phyloP scores from a whole-genome alignment of 1,140 invertebrate genomes.

The Dolichoris vasculosae region DNA sequence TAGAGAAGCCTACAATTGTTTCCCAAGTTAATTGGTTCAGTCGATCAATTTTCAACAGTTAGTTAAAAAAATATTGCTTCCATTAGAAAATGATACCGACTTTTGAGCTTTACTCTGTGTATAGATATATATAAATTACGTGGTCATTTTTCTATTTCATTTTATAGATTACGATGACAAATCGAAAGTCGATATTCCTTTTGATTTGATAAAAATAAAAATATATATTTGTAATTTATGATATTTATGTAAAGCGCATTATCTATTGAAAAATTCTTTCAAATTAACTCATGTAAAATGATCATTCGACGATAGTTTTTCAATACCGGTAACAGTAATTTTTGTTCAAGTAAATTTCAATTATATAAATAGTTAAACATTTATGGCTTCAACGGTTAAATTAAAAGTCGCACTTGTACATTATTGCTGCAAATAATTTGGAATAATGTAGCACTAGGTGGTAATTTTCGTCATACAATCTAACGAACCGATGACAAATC shows the following conservation, averaged over 20 bases:
- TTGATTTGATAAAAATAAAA: neutral
- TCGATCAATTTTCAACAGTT: slow-evolving; percentile 8
- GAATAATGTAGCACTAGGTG: neutral
- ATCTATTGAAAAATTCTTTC: too few species aligned
- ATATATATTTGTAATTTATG: too few species aligned
- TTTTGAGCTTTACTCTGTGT: neutral
- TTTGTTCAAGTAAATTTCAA: neutral
- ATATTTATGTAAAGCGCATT: too few species aligned
- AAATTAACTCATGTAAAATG: too few species aligned
- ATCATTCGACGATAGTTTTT: too few species aligned
- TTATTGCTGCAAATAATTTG: neutral
- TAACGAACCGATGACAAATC: neutral
- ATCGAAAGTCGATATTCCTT: neutral
- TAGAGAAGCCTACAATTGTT: neutral
- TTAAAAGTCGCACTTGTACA: neutral
- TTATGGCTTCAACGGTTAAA: neutral
- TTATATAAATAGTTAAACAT: neutral
- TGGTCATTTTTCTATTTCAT: neutral
- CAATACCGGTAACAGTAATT: too few species aligned
- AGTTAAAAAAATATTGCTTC: neutral
- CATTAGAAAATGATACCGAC: neutral
- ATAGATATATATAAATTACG: neutral
- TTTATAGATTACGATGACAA: neutral
- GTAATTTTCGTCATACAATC: neutral
- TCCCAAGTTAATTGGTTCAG: neutral